A percentile compares a stretch with the other conserved stretches of the same genome.
phyloP scores from a whole-genome alignment of 1,140 invertebrate species.

The Dendroctonus valens region DNA sequence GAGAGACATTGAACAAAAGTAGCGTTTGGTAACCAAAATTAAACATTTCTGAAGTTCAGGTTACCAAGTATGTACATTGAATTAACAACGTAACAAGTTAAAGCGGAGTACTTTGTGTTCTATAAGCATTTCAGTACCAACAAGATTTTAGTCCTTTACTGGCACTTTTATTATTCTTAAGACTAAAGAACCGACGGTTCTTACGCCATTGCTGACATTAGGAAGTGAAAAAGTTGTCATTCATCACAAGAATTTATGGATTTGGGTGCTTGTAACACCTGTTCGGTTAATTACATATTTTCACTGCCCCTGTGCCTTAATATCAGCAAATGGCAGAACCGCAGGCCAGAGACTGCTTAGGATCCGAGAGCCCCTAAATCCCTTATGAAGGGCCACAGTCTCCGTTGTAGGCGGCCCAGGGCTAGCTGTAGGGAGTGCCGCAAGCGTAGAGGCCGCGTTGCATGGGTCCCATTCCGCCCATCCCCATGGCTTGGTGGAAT shows the following conservation, averaged over 20 bases:
- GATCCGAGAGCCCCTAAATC: slow-evolving; percentile 45
- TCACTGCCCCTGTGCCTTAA: not conserved
- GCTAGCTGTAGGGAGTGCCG: slow-evolving; percentile 54
- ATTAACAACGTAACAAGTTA: too few species aligned
- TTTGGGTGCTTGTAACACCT: not conserved
- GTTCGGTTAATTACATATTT: not conserved
- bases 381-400: slow-evolving; percentile 51
- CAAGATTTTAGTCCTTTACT: slow-evolving; percentile 17
- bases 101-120: not conserved
- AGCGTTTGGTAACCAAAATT: too few species aligned
- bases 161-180: slow-evolving; percentile 14
- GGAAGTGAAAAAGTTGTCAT: not conserved
- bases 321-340: slow-evolving; percentile 31
- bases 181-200: slow-evolving; percentile 20
- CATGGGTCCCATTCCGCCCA: slow-evolving; percentile 53
- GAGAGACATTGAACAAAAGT: too few species aligned
- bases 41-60: too few species aligned
- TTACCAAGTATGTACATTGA: too few species aligned
- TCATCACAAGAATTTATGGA: not conserved
- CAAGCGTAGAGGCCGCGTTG: slow-evolving; percentile 53
- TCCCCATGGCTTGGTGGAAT: slow-evolving; percentile 54
- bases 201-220: slow-evolving; percentile 4
- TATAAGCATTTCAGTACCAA: slow-evolving; percentile 4
- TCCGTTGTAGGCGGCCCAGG: slow-evolving; percentile 52
- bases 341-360: slow-evolving; percentile 46